Evolutionary conservation across 2,888 invertebrate species (phyloP).

Genomic region (Eupeodes latifasciatus): DNA sequence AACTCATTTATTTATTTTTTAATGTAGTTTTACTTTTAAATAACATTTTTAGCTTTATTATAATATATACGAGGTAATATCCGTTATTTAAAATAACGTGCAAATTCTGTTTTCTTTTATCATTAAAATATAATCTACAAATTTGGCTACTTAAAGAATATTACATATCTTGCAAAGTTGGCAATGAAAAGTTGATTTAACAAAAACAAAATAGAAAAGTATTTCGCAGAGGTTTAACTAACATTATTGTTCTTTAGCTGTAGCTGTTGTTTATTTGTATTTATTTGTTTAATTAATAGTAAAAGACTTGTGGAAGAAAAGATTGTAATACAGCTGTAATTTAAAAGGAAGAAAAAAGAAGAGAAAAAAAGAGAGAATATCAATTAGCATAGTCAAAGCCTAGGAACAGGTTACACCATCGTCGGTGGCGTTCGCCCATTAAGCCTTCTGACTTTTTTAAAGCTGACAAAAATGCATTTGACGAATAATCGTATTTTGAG

Average conservation of each 20-base stretch:
- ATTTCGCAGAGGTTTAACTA: slow-evolving; percentile 41
- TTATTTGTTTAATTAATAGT: background rate
- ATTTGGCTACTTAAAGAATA: slow-evolving; percentile 73
- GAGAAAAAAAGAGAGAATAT: slow-evolving; percentile 31
- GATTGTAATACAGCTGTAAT: slow-evolving; percentile 34
- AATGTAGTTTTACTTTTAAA: slow-evolving; percentile 50
- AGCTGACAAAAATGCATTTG: slow-evolving; percentile 81
- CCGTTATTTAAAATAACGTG: slow-evolving; percentile 69
- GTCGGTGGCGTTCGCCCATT: slow-evolving; percentile 81
- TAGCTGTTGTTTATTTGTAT: slow-evolving; percentile 6
- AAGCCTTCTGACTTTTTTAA: slow-evolving; percentile 81
- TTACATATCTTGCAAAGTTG: slow-evolving; percentile 63
- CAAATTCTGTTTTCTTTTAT: slow-evolving; percentile 39
- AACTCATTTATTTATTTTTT: slow-evolving; percentile 46
- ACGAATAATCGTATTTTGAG: slow-evolving; percentile 80
- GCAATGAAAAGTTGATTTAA: slow-evolving; percentile 65
- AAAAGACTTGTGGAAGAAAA: slow-evolving; percentile 59
- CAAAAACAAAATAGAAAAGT: slow-evolving; percentile 11
- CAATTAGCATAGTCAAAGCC: slow-evolving; percentile 80
- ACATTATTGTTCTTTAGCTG: slow-evolving; percentile 11
- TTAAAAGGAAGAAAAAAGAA: slow-evolving; percentile 27
- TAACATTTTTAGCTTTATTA: slow-evolving; percentile 64
- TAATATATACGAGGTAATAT: slow-evolving; percentile 75
- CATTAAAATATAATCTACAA: slow-evolving; percentile 53
- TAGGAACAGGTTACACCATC: slow-evolving; percentile 83